Evolutionary conservation across 1,140 invertebrate genomes (phyloP), one percentile per base, ranked within the genome.

Genomic region (Drosophila willistoni): DNA sequence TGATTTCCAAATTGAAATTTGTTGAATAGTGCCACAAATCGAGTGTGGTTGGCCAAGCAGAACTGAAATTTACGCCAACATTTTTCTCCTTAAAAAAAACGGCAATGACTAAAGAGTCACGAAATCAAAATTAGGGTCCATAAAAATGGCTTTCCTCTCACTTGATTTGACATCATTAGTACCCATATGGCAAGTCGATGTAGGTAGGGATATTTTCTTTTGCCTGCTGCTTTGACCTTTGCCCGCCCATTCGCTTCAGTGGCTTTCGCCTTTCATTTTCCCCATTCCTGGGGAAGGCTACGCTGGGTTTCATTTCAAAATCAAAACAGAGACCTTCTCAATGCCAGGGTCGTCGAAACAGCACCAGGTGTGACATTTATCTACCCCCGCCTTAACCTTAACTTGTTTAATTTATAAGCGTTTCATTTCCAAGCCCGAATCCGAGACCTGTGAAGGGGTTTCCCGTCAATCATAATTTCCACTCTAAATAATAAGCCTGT

Each of bases 341-440:
- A 51, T 51, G 44, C 7, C 44, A 51, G 19, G 17, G 44, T 22
- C 54, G 29, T 6, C 54, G n/a, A 25, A 56, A 5, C 14, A 17
- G 14, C 22, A 14, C 54, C 54, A 56, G 54, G 22, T 56, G 54
- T 56, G 25, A 56, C 54, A 56, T 29, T 56, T 56, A 25, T 51
- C 54, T 17, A 14, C 34, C 39, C 44, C 14, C 14, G 4, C 12
- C 33, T 7, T 19, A 9, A 3, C 44, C 44, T 22, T 62, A 25
- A n/a, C 59, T 69, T 77, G 66, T 55, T 67, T 77, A 70, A 77
- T 76, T 76, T 60, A 44, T 76, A 47, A 68, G 65, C 14, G 41
- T 59, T 75, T 42, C 14, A 39, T 14, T 17, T 4, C 22, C 42
- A 13, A 19, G 13, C 36, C 12, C 36, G 10, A 36, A 36, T 10